Evolutionary conservation across 2,797 vertebrate genomes (phyloP), one percentile per base, ranked within the genome.

Genomic region (Odontamblyopus rebecca): DNA sequence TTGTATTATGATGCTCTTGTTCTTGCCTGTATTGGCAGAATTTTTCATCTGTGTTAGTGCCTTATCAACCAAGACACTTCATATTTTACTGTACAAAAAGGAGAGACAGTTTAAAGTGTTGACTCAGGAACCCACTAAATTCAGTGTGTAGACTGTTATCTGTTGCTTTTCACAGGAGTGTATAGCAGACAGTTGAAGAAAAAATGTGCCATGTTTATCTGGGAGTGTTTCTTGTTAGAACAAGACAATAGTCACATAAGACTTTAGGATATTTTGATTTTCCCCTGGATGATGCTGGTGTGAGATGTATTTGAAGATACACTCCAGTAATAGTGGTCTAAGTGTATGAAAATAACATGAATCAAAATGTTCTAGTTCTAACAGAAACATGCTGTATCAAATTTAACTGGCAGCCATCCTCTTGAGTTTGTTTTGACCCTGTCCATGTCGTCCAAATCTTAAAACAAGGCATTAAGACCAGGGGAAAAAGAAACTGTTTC

Each of bases 11-110:
- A 9, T 63, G 54, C 72, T 51, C 27, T 51, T 61, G 27, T 74
- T 79, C 57, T 76, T 67, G 66, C 30, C 27, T 79, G 62, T 79
- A 27, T 82, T 73, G 79, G 62, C 69, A 67, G 73, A 82, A 72
- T 71, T 65, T 71, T 77, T 87, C 86, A 85, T 89, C 75, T 90
- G 84, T 90, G 86, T 92, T 89, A 91, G 93, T 95, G 93, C 93
- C 93, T 95, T 94, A 94, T 91, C 81, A 83, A 87, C 80, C 68
- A 57, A 88, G 87, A 88, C 84, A 89, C 86, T 80, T 67, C 60
- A 74, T 78, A 68, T 86, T 87, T 79, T 72, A 86, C 68, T 82
- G 66, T 84, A 73, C 48, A 26, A 75, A 87, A 69, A 82, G 74
- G 71, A 82, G 80, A 61, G 76, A 74, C 66, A 73, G 79, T 84